Evolutionary conservation across 2,113 vertebrate species (phyloP), one percentile per base, ranked within the genome.

Genomic region (Mobula hypostoma): DNA sequence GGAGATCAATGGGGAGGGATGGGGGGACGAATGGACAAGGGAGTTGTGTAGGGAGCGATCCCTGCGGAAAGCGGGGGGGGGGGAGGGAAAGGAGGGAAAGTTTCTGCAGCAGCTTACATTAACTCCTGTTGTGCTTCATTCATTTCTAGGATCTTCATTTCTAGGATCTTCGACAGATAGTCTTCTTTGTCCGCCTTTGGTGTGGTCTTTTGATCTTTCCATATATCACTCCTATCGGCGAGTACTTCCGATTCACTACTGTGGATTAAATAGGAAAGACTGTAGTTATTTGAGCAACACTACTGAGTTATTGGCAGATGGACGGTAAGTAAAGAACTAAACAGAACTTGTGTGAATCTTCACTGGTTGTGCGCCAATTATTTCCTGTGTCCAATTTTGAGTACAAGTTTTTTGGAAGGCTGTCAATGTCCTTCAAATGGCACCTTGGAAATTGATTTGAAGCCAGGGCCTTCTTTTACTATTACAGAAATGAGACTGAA

Each of bases 171-270:
- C 94, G 96, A 95, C 96, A 94, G 96, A 94, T 96, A 96, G 88
- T 96, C 80, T 0, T 95, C 96, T 1, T 96, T 96, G 61, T 98
- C 97, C 94, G 98, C 98, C 7, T 97, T 98, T 90, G 98, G 94
- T 0, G 95, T 94, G 40, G 96, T 95, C 27, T 99, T 97, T 94
- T 97, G 97, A 0, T 95, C 96, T 92, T 95, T 97, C 94, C 98
- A 96, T 66, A 96, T 0, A 2, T 96, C 11, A 27, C 99, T 98
- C 95, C 98, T 98, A 66, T 98, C 97, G 27, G 97, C 95, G 36
- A 99, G 97, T 94, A 96, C 98, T 95, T 97, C 95, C 8, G 97
- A 97, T 95, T 99, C 97, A 17, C 96, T 97, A 94, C 98, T 99
- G 94, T 94, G 0, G 85, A 66, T 32, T 32, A 90, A 90, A 90